Base-by-base conservation (phyloP, 1,140 invertebrate species). In the Tetranychus cinnabarinus region DNA sequence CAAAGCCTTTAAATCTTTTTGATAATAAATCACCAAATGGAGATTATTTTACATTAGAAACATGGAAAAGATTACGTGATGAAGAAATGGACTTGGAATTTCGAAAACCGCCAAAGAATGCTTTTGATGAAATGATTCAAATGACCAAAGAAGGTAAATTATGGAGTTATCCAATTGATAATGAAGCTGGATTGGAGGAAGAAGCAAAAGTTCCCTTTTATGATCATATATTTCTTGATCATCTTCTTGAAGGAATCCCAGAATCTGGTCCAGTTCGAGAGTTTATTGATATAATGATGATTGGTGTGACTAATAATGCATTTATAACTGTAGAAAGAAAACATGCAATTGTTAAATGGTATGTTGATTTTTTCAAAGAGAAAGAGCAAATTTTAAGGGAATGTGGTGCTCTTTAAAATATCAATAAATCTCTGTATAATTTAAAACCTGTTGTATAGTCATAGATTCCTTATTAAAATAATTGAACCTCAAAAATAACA, bases 161-260 rank as follows among this genome's bases (percentile, higher is more conserved):
- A 8, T 98, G 93, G 93, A 81, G 84, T 59, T 98, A 96, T 72
- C 95, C 95, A 12, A 92, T 98, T 62, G 77, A 97, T 72, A 98
- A 98, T 77, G 92, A 97, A 75, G 83, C 88, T 79, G 92, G 88
- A 88, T 74, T 65, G 60, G 80, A 83, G 55, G 80, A 83, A 67
- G 89, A 97, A 70, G 70, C 77, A 31, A 78, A 81, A 64, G 77
- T 87, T 1, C 81, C 84, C 65, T 95, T 95, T 71, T 79, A 85
- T 1, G 86, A 93, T 64, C 95, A 98, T 70, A 80, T 98, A 23
- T 95, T 97, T 71, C 72, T 97, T 8, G 90, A 97, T 64, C 81
- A 90, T 70, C 75, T 96, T 33, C 78, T 84, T 69, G 79, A 76
- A 2, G 91, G 86, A 83, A 96, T 93, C 74, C 92, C 93, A 0